phyloP scores from a whole-genome alignment of 2,888 invertebrate genomes.

The Phaonia tiefii region DNA sequence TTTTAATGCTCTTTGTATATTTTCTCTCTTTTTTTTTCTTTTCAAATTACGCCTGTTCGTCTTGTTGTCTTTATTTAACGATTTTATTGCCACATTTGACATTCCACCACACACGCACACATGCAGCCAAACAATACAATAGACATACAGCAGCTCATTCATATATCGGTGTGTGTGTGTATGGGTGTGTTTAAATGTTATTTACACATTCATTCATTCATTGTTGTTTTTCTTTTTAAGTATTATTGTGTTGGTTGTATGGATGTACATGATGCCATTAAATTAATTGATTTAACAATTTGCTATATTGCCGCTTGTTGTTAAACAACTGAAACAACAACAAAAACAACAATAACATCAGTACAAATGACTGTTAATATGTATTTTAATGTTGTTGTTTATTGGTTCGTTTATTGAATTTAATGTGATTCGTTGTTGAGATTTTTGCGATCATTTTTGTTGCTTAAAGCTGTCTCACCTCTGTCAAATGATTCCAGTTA shows the following conservation, averaged over 20 bases:
- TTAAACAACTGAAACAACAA: conserved; percentile 2
- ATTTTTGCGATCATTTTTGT: not conserved
- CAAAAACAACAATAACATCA: conserved; percentile 22
- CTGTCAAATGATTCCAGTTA: too few relatives aligned
- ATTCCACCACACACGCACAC: not conserved
- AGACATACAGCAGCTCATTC: too few relatives aligned
- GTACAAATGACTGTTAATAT: conserved; percentile 20
- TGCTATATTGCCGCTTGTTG: conserved; percentile 46
- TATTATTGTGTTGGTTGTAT: conserved; percentile 38
- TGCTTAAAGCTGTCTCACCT: too few relatives aligned
- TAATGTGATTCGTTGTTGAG: conserved; percentile 29
- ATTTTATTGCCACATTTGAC: conserved; percentile 15
- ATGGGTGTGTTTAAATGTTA: too few relatives aligned
- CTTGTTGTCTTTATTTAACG: not conserved
- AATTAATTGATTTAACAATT: conserved; percentile 69
- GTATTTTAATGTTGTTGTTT: conserved; percentile 2
- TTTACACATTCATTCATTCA: not conserved
- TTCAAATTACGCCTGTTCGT: not conserved
- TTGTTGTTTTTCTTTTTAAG: not conserved
- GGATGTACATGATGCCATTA: conserved; percentile 54
- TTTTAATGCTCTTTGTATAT: not conserved
- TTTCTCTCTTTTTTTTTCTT: not conserved
- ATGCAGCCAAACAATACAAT: too few relatives aligned
- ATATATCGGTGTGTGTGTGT: too few relatives aligned
- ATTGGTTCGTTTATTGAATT: not conserved